Conservation (phyloP, 2,888 invertebrate genomes). For the Archips xylosteana region DNA sequence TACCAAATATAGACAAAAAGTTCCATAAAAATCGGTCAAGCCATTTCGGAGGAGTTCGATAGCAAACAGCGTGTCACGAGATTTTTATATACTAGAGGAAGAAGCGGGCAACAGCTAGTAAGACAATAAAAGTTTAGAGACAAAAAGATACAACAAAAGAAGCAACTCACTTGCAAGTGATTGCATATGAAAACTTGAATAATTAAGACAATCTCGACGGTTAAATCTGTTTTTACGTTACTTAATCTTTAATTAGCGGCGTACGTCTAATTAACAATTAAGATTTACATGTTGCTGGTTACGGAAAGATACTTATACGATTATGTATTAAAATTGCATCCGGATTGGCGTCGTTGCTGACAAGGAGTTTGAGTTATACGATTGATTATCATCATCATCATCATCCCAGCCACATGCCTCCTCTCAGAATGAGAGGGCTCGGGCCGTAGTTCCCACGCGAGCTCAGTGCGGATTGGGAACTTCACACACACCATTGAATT, state of each 20-base stretch:
- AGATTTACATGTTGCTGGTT: neutral
- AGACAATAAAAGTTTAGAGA: neutral
- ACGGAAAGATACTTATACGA: conserved; percentile 10
- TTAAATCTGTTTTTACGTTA: neutral
- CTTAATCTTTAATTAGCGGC: conserved; percentile 4
- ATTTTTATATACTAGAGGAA: no score
- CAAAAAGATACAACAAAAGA: neutral
- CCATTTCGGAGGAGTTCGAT: no score
- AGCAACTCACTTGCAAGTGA: neutral
- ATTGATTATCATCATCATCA: no score
- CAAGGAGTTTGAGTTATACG: neutral
- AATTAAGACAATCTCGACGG: conserved; percentile 3
- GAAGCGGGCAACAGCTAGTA: no score
- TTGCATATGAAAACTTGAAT: neutral
- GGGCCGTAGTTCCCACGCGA: no score
- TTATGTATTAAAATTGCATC: conserved; percentile 10
- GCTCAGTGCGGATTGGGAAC: no score
- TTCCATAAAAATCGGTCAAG: no score
- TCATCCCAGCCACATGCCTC: no score
- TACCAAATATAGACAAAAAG: no score
- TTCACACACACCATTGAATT: no score
- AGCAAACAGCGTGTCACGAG: no score
- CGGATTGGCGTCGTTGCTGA: neutral
- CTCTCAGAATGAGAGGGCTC: no score
- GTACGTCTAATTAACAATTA: conserved; percentile 8